phyloP scores from a whole-genome alignment of 2,888 invertebrate species.

The Trissolcus japonicus region DNA sequence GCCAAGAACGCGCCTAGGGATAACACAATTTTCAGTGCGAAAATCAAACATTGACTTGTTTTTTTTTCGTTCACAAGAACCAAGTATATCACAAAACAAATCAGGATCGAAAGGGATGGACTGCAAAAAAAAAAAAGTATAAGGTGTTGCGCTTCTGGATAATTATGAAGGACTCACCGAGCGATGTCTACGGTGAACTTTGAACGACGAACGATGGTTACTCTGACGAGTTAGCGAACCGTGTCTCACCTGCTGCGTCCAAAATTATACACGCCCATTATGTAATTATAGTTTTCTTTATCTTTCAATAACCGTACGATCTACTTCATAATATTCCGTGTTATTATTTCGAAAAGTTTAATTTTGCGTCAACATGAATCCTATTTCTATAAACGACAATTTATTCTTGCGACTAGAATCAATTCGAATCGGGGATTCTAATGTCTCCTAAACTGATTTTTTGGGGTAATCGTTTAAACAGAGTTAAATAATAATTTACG shows the following conservation, averaged over 20 bases:
- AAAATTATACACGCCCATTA: slow-evolving; percentile 73
- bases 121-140: slow-evolving; percentile 48
- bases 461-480: too few species aligned
- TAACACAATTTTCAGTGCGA: too few species aligned
- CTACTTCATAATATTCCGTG: too few species aligned
- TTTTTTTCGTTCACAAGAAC: neutral
- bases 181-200: slow-evolving; percentile 83
- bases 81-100: slow-evolving; percentile 9
- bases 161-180: slow-evolving; percentile 79
- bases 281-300: slow-evolving; percentile 58
- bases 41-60: neutral
- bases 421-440: too few species aligned
- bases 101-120: slow-evolving; percentile 24
- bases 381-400: too few species aligned
- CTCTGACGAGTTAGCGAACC: slow-evolving; percentile 82
- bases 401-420: too few species aligned
- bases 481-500: too few species aligned
- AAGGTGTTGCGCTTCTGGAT: slow-evolving; percentile 34
- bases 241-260: slow-evolving; percentile 82
- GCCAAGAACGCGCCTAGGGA: too few species aligned
- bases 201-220: slow-evolving; percentile 80
- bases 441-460: too few species aligned
- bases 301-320: too few species aligned
- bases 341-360: too few species aligned
- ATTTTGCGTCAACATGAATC: too few species aligned